Evolutionary conservation across 2,113 vertebrate species (phyloP).

Genomic region (Oxygymnocypris stewartii): DNA sequence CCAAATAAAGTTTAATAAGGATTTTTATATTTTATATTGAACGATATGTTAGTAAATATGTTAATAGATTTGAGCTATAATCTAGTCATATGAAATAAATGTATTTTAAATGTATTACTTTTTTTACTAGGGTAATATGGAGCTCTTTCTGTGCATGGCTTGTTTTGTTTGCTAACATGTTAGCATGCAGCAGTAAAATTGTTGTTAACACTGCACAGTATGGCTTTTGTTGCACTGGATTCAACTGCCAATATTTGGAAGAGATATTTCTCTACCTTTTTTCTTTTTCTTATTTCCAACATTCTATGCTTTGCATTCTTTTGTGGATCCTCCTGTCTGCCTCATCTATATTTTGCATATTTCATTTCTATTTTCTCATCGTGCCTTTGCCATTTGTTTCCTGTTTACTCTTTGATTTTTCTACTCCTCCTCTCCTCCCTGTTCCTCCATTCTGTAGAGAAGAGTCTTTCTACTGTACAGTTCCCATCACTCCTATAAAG

Average conservation of each 20-base stretch:
- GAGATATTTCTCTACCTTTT: not conserved
- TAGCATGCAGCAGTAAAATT: not conserved
- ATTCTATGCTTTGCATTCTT: constrained; percentile 31
- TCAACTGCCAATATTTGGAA: not conserved
- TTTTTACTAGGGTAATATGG: not conserved
- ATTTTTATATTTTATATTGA: no score
- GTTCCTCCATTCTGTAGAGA: constrained; percentile 77
- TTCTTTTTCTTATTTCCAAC: constrained; percentile 33
- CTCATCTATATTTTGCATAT: constrained; percentile 49
- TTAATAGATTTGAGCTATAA: no score
- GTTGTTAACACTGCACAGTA: constrained; percentile 14
- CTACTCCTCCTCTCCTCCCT: constrained; percentile 53
- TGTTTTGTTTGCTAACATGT: constrained; percentile 18
- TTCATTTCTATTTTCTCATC: constrained; percentile 57
- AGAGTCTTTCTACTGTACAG: constrained; percentile 88
- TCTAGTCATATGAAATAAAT: no score
- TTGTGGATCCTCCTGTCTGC: constrained; percentile 30
- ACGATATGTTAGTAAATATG: no score
- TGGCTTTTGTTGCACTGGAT: constrained; percentile 3
- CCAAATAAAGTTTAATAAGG: no score
- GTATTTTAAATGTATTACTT: no score
- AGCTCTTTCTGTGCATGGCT: constrained; percentile 24
- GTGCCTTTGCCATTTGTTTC: constrained; percentile 59
- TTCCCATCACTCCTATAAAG: constrained; percentile 91
- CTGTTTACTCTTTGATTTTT: constrained; percentile 48